These are phyloP conservation scores for Morone saxatilis DNA, from an alignment of 2,113 vertebrate species.

Conservation along the genomic window DNA sequence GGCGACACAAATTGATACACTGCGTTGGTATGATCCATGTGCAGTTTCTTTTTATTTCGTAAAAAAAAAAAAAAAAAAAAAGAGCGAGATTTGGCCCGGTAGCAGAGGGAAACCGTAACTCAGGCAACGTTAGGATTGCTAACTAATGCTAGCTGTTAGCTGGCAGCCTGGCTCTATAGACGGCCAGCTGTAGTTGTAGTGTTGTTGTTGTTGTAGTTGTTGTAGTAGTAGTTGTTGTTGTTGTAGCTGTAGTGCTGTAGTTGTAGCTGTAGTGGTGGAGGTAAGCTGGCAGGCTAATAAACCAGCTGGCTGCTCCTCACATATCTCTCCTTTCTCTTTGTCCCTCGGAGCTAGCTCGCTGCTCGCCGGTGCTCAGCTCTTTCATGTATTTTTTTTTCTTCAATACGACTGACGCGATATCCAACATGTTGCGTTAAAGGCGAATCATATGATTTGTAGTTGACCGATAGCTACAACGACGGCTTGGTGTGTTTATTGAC, in stretches of 20 bases:
- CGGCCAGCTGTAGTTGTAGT: constrained; percentile 7
- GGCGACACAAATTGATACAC: constrained; percentile 96
- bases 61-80: constrained; percentile 9
- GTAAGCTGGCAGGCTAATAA: constrained; percentile 59
- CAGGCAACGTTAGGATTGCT: constrained; percentile 1
- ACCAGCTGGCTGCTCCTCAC: constrained; percentile 68
- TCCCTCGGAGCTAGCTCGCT: constrained; percentile 54
- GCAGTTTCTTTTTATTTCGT: constrained; percentile 22
- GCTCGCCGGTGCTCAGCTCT: not conserved
- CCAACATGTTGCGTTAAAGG: not conserved
- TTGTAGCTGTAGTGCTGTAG: not conserved
- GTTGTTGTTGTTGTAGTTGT: too few species aligned
- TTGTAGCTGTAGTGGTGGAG: constrained; percentile 28
- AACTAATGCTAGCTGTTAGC: constrained; percentile 59
- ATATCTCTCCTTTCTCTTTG: constrained; percentile 79
- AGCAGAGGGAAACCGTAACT: not conserved
- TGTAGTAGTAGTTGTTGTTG: not conserved
- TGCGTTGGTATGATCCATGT: constrained; percentile 91
- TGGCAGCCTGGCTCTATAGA: constrained; percentile 36
- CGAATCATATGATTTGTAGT: not conserved
- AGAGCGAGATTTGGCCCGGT: not conserved
- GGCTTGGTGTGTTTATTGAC: constrained; percentile 38
- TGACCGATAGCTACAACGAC: not conserved
- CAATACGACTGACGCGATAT: not conserved
- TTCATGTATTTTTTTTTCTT: fast-evolving